A percentile compares a stretch with the other conserved stretches of the same genome.
phyloP scores from a whole-genome alignment of 2,888 invertebrate genomes.

The Zaprionus lineosus region DNA sequence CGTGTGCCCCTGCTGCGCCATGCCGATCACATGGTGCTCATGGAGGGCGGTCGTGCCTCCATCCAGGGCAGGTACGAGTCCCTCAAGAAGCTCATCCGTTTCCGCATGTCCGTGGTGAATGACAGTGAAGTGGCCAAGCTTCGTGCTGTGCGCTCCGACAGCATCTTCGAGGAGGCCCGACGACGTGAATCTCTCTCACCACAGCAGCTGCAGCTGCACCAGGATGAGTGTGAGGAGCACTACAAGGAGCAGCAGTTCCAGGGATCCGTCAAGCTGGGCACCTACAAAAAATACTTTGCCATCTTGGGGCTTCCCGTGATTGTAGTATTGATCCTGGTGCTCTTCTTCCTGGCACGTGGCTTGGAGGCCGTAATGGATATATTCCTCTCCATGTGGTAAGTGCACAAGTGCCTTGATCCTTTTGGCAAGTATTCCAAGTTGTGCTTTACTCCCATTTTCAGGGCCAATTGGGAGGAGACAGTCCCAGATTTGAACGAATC shows the following conservation, averaged over 20 bases:
- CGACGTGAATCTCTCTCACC: slow-evolving; percentile 77
- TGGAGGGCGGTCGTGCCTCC: slow-evolving; percentile 83
- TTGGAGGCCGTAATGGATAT: slow-evolving; percentile 88
- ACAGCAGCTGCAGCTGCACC: slow-evolving; percentile 86
- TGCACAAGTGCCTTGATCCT: slow-evolving; percentile 8
- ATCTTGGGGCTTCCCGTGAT: slow-evolving; percentile 83
- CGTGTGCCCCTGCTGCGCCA: slow-evolving; percentile 86
- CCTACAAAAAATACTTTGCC: slow-evolving; percentile 85
- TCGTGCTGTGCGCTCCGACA: slow-evolving; percentile 65
- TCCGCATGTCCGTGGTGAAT: slow-evolving; percentile 73
- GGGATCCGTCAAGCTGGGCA: slow-evolving; percentile 86
- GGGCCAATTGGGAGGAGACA: slow-evolving; percentile 82
- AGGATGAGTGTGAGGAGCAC: slow-evolving; percentile 78
- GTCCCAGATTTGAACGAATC: slow-evolving; percentile 58
- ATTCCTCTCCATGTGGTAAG: slow-evolving; percentile 89
- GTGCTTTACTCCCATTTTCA: slow-evolving; percentile 30
- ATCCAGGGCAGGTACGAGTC: slow-evolving; percentile 80
- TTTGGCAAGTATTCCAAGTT: not conserved
- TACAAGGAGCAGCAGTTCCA: slow-evolving; percentile 85
- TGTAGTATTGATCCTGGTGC: slow-evolving; percentile 77
- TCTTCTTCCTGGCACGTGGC: slow-evolving; percentile 85
- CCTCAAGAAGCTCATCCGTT: slow-evolving; percentile 85
- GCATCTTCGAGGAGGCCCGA: slow-evolving; percentile 61
- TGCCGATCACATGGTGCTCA: slow-evolving; percentile 84
- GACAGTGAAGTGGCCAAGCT: slow-evolving; percentile 69